Percentiles rank a stretch among this genome's conserved stretches.
phyloP scores from a whole-genome alignment of 2,888 invertebrate genomes.

The Tuta absoluta region DNA sequence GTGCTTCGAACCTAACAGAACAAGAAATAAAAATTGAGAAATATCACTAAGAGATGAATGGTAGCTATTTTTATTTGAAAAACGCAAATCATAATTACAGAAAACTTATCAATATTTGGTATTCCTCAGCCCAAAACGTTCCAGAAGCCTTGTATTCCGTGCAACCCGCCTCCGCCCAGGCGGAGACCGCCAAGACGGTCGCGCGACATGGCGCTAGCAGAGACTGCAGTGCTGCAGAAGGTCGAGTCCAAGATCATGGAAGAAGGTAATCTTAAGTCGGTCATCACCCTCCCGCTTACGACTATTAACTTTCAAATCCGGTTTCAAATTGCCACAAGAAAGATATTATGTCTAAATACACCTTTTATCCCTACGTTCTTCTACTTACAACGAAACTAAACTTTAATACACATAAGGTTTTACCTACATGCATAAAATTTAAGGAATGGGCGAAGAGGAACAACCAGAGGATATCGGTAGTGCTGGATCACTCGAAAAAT shows the following conservation, averaged over 20 bases:
- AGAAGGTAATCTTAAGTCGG: background rate
- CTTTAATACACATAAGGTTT: too few relatives aligned
- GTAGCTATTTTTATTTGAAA: too few relatives aligned
- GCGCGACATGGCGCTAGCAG: background rate
- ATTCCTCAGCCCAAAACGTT: background rate
- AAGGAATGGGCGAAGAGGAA: background rate
- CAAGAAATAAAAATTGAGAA: too few relatives aligned
- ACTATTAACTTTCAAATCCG: too few relatives aligned
- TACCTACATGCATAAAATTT: background rate
- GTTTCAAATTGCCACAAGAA: too few relatives aligned
- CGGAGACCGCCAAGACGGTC: background rate
- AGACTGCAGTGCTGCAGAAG: background rate
- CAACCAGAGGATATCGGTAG: background rate
- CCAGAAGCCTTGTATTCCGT: background rate
- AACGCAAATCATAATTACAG: background rate
- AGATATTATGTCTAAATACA: too few relatives aligned
- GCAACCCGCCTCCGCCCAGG: background rate
- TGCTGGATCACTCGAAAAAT: background rate
- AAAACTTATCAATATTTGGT: background rate
- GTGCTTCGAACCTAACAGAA: too few relatives aligned
- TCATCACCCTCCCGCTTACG: too few relatives aligned
- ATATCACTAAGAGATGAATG: too few relatives aligned
- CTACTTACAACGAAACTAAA: too few relatives aligned
- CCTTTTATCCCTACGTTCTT: too few relatives aligned
- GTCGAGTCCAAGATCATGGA: background rate